phyloP scores from a whole-genome alignment of 2,113 vertebrate species.

The Piaya cayana region DNA sequence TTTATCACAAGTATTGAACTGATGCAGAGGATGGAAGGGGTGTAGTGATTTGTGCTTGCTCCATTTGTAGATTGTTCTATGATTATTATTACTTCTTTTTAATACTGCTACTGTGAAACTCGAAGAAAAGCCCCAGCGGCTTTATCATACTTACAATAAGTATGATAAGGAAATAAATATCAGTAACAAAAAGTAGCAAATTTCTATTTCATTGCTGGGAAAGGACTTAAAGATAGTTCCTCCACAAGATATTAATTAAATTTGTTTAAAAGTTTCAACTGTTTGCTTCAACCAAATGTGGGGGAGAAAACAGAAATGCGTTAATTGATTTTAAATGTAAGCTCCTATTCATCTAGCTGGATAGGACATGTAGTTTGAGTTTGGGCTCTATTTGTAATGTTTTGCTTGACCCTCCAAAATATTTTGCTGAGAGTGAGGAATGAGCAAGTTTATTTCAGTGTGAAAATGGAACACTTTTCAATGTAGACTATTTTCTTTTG shows the following conservation, averaged over 20 bases:
- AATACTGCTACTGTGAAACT: background rate
- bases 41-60: background rate
- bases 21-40: background rate
- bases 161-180: background rate
- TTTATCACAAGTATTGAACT: background rate
- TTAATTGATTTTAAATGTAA: background rate
- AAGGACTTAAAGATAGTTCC: background rate
- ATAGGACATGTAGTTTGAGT: background rate
- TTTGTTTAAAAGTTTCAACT: background rate
- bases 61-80: background rate
- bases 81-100: background rate
- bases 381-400: background rate
- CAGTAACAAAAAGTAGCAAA: background rate
- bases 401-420: background rate
- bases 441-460: background rate
- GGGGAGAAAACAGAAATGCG: background rate
- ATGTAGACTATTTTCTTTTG: background rate
- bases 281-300: background rate
- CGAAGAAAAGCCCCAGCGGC: background rate
- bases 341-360: background rate
- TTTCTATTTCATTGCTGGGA: background rate
- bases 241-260: background rate
- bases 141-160: rapidly evolving
- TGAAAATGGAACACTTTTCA: background rate
- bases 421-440: background rate